Base-by-base conservation (phyloP, 2,113 vertebrate species). In the Rhombomys opimus region DNA sequence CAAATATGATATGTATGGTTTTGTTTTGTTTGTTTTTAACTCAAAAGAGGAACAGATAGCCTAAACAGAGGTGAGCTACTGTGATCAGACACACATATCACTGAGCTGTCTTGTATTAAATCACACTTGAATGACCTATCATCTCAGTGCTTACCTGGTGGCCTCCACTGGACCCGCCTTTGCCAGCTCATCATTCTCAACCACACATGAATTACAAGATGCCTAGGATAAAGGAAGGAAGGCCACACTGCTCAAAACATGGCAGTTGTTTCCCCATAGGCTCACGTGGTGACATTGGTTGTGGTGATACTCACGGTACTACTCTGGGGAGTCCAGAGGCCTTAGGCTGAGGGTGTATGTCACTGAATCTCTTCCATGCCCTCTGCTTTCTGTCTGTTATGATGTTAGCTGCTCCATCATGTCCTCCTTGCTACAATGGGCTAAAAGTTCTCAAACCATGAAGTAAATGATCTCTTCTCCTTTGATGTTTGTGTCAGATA, bases 101-200 rank as follows among this genome's bases (percentile, higher is more conserved):
- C 61, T 17, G 61, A 91, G 41, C 14, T n/a, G 72, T 23, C 5
- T 54, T 50, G 3, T 25, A 54, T 35, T 65, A 23, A 46, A 54
- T 0, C 80, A 23, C 4, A 3, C 0, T n/a, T 35, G 6, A 12
- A 52, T 82, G 73, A 67, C 27, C 15, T 1, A 7, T 9, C 25
- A 59, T 17, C 52, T 41, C 70, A 38, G 13, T 41, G 17, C 13
- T 25, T 5, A 23, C 50, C 52, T 15, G 0, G 5, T 1, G 4
- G 32, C 52, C 61, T 35, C 75, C 27, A 17, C 9, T 59, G 87
- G n/a, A 70, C 2, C 2, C 3, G 22, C 52, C 77, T 68, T 63
- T 91, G n/a, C 38, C 25, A 87, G 46, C 2, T 73, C 1, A 4
- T 52, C 50, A 70, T 65, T 93, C 30, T 57, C 6, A 41, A 50